Evolutionary conservation across 2,888 invertebrate species (phyloP).

Genomic region (Microctonus aethiopoides): DNA sequence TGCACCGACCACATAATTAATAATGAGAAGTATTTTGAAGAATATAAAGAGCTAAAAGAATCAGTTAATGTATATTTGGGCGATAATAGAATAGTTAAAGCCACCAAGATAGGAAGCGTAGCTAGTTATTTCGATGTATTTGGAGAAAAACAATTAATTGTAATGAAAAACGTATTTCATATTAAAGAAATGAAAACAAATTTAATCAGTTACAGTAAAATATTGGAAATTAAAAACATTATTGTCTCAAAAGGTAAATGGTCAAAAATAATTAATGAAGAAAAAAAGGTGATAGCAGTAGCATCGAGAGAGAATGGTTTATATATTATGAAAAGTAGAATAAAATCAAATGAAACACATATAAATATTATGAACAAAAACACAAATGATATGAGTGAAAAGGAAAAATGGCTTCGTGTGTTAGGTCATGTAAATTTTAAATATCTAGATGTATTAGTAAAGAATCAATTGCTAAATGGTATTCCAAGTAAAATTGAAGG

Average conservation of each 20-base stretch:
- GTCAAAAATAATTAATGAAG: conserved; percentile 37
- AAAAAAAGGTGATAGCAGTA: conserved; percentile 19
- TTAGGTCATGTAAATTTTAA: conserved; percentile 42
- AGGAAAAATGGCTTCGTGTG: conserved; percentile 40
- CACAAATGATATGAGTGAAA: conserved; percentile 4
- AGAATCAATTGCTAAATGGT: conserved; percentile 26
- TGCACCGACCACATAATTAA: conserved; percentile 41
- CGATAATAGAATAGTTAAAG: not conserved
- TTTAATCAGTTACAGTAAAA: conserved; percentile 35
- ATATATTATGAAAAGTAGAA: conserved; percentile 19
- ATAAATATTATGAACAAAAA: conserved; percentile 20
- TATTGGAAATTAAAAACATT: conserved; percentile 32
- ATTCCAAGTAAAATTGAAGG: conserved; percentile 27
- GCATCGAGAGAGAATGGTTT: conserved; percentile 23
- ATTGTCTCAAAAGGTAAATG: conserved; percentile 29
- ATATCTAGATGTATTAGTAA: conserved; percentile 25
- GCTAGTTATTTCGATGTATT: not conserved
- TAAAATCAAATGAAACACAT: conserved; percentile 20
- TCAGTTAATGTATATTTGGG: conserved; percentile 32
- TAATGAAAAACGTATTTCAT: conserved; percentile 33
- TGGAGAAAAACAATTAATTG: conserved; percentile 3
- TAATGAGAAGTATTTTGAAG: conserved; percentile 32
- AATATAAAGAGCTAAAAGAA: conserved; percentile 31
- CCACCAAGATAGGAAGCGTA: conserved; percentile 6
- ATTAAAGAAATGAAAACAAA: conserved; percentile 39